These are phyloP conservation scores for Lonchura striata DNA, from an alignment of 2,113 vertebrate genomes.

Conservation along the genomic window DNA sequence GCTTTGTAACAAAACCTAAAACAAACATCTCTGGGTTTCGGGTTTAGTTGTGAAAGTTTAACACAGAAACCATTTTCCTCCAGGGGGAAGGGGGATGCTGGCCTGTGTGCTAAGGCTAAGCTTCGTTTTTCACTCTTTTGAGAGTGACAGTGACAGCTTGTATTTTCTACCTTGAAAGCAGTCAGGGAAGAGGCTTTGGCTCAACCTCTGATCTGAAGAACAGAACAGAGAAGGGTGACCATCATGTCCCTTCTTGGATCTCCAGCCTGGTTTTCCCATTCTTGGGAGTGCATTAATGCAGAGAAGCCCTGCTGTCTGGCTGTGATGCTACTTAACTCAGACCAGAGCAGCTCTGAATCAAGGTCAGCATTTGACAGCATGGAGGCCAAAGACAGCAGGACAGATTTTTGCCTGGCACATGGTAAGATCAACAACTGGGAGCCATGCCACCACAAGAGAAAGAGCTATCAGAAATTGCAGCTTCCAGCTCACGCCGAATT, in stretches of 20 bases:
- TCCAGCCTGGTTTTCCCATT: not conserved
- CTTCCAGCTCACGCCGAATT: not conserved
- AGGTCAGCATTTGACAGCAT: conserved; percentile 19
- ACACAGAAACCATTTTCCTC: conserved; percentile 55
- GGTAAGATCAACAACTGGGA: conserved; percentile 32
- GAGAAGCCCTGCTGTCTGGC: not conserved
- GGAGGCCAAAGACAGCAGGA: conserved; percentile 41
- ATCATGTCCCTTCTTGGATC: not conserved
- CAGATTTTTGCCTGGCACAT: conserved; percentile 21
- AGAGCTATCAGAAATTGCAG: conserved; percentile 22
- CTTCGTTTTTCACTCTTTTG: not conserved
- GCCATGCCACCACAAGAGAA: conserved; percentile 4
- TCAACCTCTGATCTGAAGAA: not conserved
- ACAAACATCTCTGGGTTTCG: conserved; percentile 48
- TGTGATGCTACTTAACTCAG: not conserved
- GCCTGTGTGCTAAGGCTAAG: not conserved
- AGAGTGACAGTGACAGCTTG: not conserved
- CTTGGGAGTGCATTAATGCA: not conserved
- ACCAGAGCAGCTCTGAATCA: not conserved
- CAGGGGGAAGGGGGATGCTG: not conserved
- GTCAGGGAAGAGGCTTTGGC: not conserved
- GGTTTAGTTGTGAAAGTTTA: conserved; percentile 59
- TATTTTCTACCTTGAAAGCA: conserved; percentile 18
- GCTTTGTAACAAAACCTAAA: conserved; percentile 65
- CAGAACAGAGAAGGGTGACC: not conserved